Evolutionary conservation across 2,113 vertebrate species (phyloP).

Genomic region (Myiopsitta monachus): DNA sequence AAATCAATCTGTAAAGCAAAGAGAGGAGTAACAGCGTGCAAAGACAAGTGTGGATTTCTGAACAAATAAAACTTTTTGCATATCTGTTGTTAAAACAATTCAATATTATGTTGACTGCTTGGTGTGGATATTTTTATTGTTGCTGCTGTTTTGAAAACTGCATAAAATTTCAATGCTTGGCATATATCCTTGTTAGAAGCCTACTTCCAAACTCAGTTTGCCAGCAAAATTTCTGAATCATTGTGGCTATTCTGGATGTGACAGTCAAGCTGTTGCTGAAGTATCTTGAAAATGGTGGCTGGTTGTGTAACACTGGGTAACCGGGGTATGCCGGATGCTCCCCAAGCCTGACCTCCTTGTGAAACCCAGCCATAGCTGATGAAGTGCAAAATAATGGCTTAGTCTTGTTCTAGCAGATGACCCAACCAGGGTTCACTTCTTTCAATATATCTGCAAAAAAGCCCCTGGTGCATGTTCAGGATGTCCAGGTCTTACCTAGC

Average conservation of each 20-base stretch:
- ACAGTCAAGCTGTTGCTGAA: neutral
- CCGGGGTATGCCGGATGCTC: neutral
- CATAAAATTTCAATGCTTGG: neutral
- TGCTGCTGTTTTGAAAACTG: neutral
- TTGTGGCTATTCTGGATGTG: conserved; percentile 53
- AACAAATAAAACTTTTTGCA: neutral
- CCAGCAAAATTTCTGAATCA: neutral
- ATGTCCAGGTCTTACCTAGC: neutral
- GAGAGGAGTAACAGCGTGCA: neutral
- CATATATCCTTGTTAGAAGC: neutral
- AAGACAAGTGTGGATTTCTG: neutral
- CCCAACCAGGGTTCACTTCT: neutral
- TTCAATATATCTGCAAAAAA: neutral
- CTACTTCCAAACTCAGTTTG: neutral
- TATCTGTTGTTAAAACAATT: neutral
- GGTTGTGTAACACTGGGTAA: neutral
- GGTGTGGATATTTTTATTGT: neutral
- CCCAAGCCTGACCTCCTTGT: neutral
- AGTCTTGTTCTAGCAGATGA: neutral
- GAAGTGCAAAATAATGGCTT: neutral
- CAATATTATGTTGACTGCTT: neutral
- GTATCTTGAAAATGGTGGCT: neutral
- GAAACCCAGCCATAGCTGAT: neutral
- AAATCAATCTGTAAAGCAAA: neutral
- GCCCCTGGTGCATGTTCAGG: accelerated